Evolutionary conservation across 2,888 invertebrate species (phyloP).

Genomic region (Aporophyla lueneburgensis): DNA sequence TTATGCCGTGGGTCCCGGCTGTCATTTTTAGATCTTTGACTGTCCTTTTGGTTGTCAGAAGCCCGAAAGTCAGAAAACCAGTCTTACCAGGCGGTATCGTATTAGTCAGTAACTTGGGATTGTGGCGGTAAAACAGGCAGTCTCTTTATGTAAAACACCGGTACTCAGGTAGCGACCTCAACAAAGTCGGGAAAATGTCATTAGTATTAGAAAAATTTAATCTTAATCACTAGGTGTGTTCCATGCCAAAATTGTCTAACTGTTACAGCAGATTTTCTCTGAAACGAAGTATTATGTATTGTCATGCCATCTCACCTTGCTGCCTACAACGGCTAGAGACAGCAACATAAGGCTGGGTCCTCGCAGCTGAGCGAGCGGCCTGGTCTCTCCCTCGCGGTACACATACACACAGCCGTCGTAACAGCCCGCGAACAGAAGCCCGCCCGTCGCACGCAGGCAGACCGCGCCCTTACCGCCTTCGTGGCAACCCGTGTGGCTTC

Average conservation of each 20-base stretch:
- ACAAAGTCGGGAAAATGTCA: no score
- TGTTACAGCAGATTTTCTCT: background rate
- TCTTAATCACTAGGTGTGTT: background rate
- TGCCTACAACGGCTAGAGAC: conserved; percentile 92
- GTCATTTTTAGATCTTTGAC: no score
- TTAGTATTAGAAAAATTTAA: background rate
- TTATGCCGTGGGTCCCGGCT: no score
- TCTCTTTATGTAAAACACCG: no score
- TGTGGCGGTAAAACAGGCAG: no score
- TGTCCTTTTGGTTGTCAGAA: no score
- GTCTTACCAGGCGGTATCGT: no score
- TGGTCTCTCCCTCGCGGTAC: conserved; percentile 89
- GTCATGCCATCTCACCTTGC: conserved; percentile 64
- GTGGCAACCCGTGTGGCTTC: conserved; percentile 90
- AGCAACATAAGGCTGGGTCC: conserved; percentile 94
- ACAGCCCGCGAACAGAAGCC: conserved; percentile 93
- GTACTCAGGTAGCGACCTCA: no score
- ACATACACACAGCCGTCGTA: conserved; percentile 95
- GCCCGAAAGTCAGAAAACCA: no score
- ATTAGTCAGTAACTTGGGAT: no score
- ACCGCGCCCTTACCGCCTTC: conserved; percentile 93
- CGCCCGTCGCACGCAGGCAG: conserved; percentile 92
- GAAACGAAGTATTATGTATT: background rate
- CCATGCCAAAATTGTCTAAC: background rate
- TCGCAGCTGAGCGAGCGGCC: conserved; percentile 92